phyloP scores from a whole-genome alignment of 2,888 invertebrate genomes.

The Agonopterix alstromeriana region DNA sequence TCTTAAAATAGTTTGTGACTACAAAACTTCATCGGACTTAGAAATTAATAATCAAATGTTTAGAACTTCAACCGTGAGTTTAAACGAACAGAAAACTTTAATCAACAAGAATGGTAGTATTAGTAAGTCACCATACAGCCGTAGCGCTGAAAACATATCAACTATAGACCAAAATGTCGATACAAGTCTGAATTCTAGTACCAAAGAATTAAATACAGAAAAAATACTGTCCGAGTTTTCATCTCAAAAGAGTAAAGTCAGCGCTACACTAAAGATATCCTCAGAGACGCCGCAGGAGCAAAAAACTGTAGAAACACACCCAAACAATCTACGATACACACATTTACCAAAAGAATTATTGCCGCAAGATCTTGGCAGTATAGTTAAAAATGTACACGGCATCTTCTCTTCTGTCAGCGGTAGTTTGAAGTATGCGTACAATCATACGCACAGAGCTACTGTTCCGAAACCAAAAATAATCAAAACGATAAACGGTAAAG shows the following conservation, averaged over 20 bases:
- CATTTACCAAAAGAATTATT: slow-evolving; percentile 57
- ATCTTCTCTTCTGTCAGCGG: slow-evolving; percentile 68
- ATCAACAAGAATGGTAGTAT: slow-evolving; percentile 22
- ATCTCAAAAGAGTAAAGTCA: slow-evolving; percentile 46
- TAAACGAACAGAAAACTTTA: slow-evolving; percentile 32
- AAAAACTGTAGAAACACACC: slow-evolving; percentile 4
- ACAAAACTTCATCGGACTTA: neutral
- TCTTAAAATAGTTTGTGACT: neutral
- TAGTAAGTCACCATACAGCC: slow-evolving; percentile 38
- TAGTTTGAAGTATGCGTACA: slow-evolving; percentile 62
- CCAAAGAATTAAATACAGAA: slow-evolving; percentile 42
- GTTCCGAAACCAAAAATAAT: slow-evolving; percentile 34
- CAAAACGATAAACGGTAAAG: slow-evolving; percentile 49
- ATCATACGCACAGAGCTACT: slow-evolving; percentile 30
- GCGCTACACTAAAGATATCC: slow-evolving; percentile 43
- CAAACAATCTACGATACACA: slow-evolving; percentile 33
- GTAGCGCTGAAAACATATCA: slow-evolving; percentile 57
- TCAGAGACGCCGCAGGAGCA: slow-evolving; percentile 27
- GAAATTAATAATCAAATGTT: slow-evolving; percentile 9
- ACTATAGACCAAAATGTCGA: slow-evolving; percentile 16
- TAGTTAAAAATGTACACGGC: slow-evolving; percentile 70
- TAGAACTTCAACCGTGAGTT: slow-evolving; percentile 44
- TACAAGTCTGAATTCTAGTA: slow-evolving; percentile 20
- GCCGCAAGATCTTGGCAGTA: slow-evolving; percentile 59
- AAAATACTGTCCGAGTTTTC: slow-evolving; percentile 49